phyloP scores from a whole-genome alignment of 1,140 invertebrate genomes.

The Sinonovacula constricta region DNA sequence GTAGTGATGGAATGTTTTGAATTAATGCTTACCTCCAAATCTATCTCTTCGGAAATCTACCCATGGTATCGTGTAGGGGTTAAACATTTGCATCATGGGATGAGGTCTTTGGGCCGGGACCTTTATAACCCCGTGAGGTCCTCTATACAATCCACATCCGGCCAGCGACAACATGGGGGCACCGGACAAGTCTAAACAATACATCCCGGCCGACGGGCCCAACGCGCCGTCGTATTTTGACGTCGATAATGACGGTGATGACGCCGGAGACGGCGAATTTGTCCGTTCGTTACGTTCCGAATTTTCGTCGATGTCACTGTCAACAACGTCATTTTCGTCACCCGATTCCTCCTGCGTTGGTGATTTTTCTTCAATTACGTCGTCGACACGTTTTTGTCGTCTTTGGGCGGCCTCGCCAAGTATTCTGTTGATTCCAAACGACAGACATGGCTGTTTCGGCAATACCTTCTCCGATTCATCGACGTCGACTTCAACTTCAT shows the following conservation, averaged over 20 bases:
- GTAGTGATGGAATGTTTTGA: no score
- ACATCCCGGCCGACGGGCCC: constrained; percentile 16
- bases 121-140: constrained; percentile 39
- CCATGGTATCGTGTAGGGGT: constrained; percentile 61
- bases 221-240: constrained; percentile 39
- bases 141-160: constrained; percentile 50
- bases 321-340: background rate
- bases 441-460: constrained; percentile 51
- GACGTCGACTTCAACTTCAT: background rate
- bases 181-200: constrained; percentile 30
- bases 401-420: constrained; percentile 36
- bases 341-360: background rate
- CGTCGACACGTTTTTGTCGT: background rate
- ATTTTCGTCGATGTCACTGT: background rate
- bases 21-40: constrained; percentile 58
- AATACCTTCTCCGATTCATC: background rate
- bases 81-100: constrained; percentile 60
- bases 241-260: constrained; percentile 37
- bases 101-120: constrained; percentile 59
- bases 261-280: constrained; percentile 18
- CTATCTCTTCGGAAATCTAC: constrained; percentile 61
- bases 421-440: constrained; percentile 62
- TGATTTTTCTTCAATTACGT: background rate
- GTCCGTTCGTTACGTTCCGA: constrained; percentile 4
- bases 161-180: constrained; percentile 33